These are phyloP conservation scores for Struthio camelus DNA, from an alignment of 2,113 vertebrate species.

Conservation along the genomic window DNA sequence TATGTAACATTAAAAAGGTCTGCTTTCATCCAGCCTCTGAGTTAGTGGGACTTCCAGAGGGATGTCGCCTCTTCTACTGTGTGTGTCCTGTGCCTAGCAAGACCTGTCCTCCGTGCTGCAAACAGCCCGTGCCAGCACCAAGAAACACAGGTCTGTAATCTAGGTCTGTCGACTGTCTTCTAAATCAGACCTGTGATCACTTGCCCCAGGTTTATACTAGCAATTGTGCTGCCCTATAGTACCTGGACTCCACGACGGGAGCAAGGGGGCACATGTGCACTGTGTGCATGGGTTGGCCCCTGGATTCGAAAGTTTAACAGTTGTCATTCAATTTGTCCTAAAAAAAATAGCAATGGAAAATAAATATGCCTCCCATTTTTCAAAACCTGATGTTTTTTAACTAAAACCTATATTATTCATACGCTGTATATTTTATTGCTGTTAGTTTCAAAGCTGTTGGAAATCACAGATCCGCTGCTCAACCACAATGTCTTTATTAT, in stretches of 20 bases:
- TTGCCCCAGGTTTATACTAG: background rate
- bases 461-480: constrained; percentile 57
- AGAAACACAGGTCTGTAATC: background rate
- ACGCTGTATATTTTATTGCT: constrained; percentile 31
- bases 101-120: background rate
- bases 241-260: accelerated
- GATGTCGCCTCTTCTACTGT: background rate
- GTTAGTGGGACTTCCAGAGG: background rate
- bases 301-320: background rate
- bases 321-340: background rate
- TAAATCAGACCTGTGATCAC: background rate
- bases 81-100: background rate
- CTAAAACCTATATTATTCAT: constrained; percentile 29
- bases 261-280: accelerated
- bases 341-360: background rate
- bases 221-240: too few species aligned
- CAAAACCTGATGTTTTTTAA: constrained; percentile 8
- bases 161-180: background rate
- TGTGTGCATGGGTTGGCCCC: background rate
- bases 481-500: constrained; percentile 63
- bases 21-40: background rate
- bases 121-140: accelerated
- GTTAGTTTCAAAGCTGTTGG: constrained; percentile 46
- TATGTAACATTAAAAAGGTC: background rate
- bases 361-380: constrained; percentile 2